Percentiles rank a stretch among this genome's conserved stretches.
These are phyloP conservation scores for Macrophya alboannulata DNA, from an alignment of 2,888 invertebrate species.

Conservation along the genomic window DNA sequence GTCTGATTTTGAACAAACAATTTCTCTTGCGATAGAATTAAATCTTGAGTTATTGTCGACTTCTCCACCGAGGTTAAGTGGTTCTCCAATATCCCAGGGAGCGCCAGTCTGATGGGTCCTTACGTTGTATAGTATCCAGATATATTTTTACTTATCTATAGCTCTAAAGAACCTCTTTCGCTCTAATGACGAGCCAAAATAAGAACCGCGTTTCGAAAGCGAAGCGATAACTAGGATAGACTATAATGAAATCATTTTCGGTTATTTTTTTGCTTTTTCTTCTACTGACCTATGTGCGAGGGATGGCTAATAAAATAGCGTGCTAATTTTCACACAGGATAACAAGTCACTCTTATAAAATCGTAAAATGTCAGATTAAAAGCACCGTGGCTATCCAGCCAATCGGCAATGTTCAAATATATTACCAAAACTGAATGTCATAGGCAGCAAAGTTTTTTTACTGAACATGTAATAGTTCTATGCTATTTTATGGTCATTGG, in stretches of 20 bases:
- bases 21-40: conserved; percentile 46
- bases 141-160: conserved; percentile 17
- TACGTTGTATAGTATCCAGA: not conserved
- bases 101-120: conserved; percentile 24
- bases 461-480: conserved; percentile 15
- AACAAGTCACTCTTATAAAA: conserved; percentile 34
- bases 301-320: conserved; percentile 35
- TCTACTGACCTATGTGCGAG: conserved; percentile 36
- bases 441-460: conserved; percentile 1
- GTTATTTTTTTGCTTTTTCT: not conserved
- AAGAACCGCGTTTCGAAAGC: conserved; percentile 29
- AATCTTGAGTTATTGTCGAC: conserved; percentile 45
- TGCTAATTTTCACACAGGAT: conserved; percentile 42
- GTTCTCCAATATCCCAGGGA: conserved; percentile 35
- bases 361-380: conserved; percentile 36
- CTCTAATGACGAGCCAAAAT: not conserved
- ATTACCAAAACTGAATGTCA: not conserved
- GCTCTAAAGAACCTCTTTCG: conserved; percentile 31
- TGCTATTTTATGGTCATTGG: not conserved
- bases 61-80: conserved; percentile 48
- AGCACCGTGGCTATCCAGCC: not conserved
- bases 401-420: conserved; percentile 12
- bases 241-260: conserved; percentile 28
- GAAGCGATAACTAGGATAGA: not conserved
- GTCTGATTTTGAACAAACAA: conserved; percentile 53